phyloP scores from a whole-genome alignment of 2,113 vertebrate species.

The Rhineura floridana region DNA sequence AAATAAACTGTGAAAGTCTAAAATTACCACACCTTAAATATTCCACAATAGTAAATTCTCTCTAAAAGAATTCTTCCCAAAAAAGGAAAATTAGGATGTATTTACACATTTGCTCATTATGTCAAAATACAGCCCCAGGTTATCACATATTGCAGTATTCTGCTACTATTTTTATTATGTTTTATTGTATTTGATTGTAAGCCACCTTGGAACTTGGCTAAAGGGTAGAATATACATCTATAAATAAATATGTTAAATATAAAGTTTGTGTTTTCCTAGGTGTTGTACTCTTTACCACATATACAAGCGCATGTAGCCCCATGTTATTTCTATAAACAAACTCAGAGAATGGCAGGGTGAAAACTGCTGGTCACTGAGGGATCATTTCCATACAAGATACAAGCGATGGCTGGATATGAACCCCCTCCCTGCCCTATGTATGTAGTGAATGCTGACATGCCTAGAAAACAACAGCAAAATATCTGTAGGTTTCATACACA shows the following conservation, averaged over 20 bases:
- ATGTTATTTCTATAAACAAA: background rate
- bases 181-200: background rate
- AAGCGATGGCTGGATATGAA: background rate
- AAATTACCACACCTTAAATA: conserved; percentile 38
- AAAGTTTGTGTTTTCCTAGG: background rate
- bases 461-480: background rate
- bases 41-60: conserved; percentile 23
- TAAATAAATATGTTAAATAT: background rate
- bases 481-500: conserved; percentile 21
- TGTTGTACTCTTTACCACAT: background rate
- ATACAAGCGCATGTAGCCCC: background rate
- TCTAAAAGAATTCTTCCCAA: conserved; percentile 13
- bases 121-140: background rate
- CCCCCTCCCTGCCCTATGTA: background rate
- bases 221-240: background rate
- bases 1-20: conserved; percentile 7
- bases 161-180: background rate
- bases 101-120: background rate
- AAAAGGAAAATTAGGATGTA: conserved; percentile 27
- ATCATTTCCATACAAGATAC: background rate
- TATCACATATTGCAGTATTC: background rate
- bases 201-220: background rate
- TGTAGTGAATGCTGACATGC: background rate
- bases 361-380: background rate
- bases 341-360: no score